These are phyloP conservation scores for Subacronicta megacephala DNA, from an alignment of 2,888 invertebrate species.

Conservation along the genomic window DNA sequence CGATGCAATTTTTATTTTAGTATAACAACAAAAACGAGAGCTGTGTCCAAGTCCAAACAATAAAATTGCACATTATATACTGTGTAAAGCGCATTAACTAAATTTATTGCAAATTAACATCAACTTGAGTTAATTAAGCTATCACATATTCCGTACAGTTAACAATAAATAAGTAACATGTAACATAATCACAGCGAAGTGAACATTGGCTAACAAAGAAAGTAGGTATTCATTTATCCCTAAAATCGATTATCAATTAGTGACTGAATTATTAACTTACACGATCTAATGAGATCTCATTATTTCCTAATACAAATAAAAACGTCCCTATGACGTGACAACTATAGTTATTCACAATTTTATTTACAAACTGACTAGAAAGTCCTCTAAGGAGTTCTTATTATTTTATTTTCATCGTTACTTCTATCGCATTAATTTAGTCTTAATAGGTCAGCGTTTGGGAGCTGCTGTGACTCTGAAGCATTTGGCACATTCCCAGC, in stretches of 20 bases:
- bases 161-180: slow-evolving; percentile 88
- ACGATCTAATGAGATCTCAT: slow-evolving; percentile 87
- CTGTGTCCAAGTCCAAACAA: slow-evolving; percentile 46
- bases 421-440: slow-evolving; percentile 76
- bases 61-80: slow-evolving; percentile 72
- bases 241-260: slow-evolving; percentile 88
- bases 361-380: slow-evolving; percentile 89
- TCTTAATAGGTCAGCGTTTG: slow-evolving; percentile 78
- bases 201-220: slow-evolving; percentile 89
- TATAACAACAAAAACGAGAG: slow-evolving; percentile 69
- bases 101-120: slow-evolving; percentile 82
- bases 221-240: slow-evolving; percentile 79
- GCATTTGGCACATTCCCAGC: slow-evolving; percentile 88
- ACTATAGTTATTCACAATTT: slow-evolving; percentile 87
- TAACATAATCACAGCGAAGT: slow-evolving; percentile 89
- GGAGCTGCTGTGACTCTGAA: slow-evolving; percentile 76
- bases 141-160: slow-evolving; percentile 82
- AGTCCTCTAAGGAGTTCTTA: slow-evolving; percentile 81
- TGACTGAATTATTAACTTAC: slow-evolving; percentile 87
- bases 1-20: slow-evolving; percentile 59
- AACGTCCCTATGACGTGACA: slow-evolving; percentile 83
- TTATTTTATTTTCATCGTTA: slow-evolving; percentile 74
- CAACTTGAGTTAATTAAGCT: slow-evolving; percentile 81
- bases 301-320: slow-evolving; percentile 86
- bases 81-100: slow-evolving; percentile 72